Percentiles rank a stretch among this genome's conserved stretches.
Evolutionary conservation across 2,888 invertebrate genomes (phyloP).

Genomic region (Rhagonycha lutea): DNA sequence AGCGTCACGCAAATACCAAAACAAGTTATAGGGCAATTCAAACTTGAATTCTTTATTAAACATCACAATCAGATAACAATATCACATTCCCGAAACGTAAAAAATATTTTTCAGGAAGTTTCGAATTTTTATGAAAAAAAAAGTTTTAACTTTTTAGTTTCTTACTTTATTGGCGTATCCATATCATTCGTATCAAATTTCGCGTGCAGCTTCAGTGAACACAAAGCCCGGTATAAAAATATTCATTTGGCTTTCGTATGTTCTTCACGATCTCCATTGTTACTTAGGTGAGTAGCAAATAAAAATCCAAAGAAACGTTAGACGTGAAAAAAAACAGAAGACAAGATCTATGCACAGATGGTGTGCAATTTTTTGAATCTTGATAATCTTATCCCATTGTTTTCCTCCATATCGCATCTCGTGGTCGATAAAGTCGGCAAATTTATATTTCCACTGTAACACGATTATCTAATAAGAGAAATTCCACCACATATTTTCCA

Average conservation of each 20-base stretch:
- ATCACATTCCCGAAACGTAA: background rate
- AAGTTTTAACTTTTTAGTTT: slow-evolving; percentile 15
- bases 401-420: background rate
- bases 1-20: background rate
- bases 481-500: background rate
- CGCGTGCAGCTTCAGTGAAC: slow-evolving; percentile 22
- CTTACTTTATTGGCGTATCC: slow-evolving; percentile 23
- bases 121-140: background rate
- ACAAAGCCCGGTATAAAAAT: slow-evolving; percentile 17
- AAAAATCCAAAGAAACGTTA: slow-evolving; percentile 20
- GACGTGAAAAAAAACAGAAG: slow-evolving; percentile 24
- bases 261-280: slow-evolving; percentile 24
- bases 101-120: background rate
- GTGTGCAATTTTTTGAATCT: slow-evolving; percentile 7
- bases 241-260: slow-evolving; percentile 14
- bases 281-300: slow-evolving; percentile 11
- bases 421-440: background rate
- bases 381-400: slow-evolving; percentile 2
- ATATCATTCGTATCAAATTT: slow-evolving; percentile 26
- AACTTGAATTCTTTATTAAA: background rate
- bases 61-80: background rate
- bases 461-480: background rate
- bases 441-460: background rate
- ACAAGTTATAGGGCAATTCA: background rate
- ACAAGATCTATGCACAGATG: slow-evolving; percentile 3